Base-by-base conservation (phyloP, 2,797 vertebrate species). In the Gymnocypris eckloni region DNA sequence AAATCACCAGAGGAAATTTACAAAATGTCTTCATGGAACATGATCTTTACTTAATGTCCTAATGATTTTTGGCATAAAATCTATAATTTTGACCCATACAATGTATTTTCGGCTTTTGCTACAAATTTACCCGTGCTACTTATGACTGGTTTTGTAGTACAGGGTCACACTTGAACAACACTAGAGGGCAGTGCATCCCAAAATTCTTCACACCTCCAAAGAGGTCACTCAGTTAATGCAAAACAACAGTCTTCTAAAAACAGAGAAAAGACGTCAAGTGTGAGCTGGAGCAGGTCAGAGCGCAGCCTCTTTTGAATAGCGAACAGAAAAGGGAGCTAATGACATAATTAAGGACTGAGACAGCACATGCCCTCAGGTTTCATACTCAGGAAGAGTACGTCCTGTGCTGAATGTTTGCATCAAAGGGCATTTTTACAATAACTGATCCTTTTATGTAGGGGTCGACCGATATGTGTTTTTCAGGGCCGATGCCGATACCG, bases 161-260 rank as follows among this genome's bases (percentile, higher is more conserved):
- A 61, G 56, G 56, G n/a, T 25, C 56, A 61, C 22, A 48, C n/a
- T 25, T 3, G 11, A 22, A 33, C 4, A 48, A 54, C 73, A 79
- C 80, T 16, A 82, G 83, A 66, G 83, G 87, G 75, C 79, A 66
- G 16, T 39, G 67, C n/a, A 20, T 56, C 18, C 50, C 7, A 37
- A 78, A 72, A 76, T 39, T 37, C 33, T 15, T 39, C 6, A 25
- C 13, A 54, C 28, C n/a, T 37, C 12, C 4, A 77, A 28, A 54
- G 28, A 83, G 82, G 48, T 78, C 59, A 84, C 1, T 25, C 16
- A 11, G 16, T 67, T 69, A 69, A 61, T 50, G 66, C 56, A 4
- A 45, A 37, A 45, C 39, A 37, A 45, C 39, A 56, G 39, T 18
- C 39, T 56, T 64, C 33, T 48, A 48, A 20, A 33, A 71, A 75